phyloP scores from a whole-genome alignment of 2,888 invertebrate species.

The Gordius sp. region DNA sequence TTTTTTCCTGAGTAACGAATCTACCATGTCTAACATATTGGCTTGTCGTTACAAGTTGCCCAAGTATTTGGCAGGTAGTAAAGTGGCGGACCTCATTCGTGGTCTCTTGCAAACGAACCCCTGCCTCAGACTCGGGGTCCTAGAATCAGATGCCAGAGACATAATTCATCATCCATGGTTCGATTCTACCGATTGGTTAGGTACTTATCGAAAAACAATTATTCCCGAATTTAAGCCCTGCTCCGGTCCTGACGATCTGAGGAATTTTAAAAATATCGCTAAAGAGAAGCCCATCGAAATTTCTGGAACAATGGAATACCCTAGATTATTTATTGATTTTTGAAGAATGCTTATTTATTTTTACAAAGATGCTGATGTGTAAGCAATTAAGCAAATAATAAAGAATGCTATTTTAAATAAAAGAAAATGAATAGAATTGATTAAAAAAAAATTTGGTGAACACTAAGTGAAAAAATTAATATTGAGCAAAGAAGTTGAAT shows the following conservation, averaged over 20 bases:
- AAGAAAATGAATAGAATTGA: too few relatives aligned
- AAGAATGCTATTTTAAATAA: too few relatives aligned
- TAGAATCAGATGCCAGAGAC: not conserved
- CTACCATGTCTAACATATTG: constrained; percentile 2
- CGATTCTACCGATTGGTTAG: not conserved
- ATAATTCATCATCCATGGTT: constrained; percentile 8
- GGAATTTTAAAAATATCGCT: not conserved
- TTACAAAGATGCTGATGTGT: too few relatives aligned
- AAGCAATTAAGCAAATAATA: too few relatives aligned
- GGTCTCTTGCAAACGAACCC: not conserved
- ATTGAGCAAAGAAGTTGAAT: too few relatives aligned
- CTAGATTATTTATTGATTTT: constrained; percentile 1
- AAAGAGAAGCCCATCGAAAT: constrained; percentile 6
- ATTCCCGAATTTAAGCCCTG: not conserved
- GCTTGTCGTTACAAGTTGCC: not conserved
- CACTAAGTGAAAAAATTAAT: too few relatives aligned
- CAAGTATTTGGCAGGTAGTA: not conserved
- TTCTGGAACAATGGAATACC: not conserved
- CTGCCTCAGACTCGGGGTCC: not conserved
- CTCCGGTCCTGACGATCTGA: not conserved
- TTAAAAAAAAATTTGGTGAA: too few relatives aligned
- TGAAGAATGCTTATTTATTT: too few relatives aligned
- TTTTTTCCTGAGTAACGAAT: not conserved
- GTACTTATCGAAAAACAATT: constrained; percentile 3
- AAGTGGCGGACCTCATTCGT: not conserved